phyloP scores from a whole-genome alignment of 2,888 invertebrate species.

The Bibio marci region DNA sequence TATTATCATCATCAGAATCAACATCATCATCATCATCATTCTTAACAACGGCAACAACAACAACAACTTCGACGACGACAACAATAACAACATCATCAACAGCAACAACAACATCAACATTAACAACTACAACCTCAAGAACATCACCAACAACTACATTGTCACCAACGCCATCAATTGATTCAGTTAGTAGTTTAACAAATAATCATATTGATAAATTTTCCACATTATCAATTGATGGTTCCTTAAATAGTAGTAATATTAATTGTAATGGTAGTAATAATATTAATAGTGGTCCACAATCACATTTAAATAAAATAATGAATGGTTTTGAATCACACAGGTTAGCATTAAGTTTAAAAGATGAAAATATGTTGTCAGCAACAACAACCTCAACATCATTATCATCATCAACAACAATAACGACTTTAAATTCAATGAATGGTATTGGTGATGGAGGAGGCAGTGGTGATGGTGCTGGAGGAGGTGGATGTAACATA shows the following conservation, averaged over 20 bases:
- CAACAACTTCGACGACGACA: neutral
- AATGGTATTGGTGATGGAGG: constrained; percentile 1
- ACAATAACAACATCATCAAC: no score
- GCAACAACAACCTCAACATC: neutral
- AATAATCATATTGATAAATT: no score
- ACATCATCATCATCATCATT: constrained; percentile 7
- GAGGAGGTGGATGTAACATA: no score
- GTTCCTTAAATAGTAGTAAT: no score
- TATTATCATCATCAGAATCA: no score
- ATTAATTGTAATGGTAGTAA: neutral
- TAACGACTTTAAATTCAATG: neutral
- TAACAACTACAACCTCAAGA: constrained; percentile 7
- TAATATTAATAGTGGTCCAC: neutral
- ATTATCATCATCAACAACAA: neutral
- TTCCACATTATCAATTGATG: no score
- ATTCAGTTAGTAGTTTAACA: neutral
- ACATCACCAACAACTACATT: no score
- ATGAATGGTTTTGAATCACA: constrained; percentile 6
- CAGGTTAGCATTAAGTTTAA: constrained; percentile 4
- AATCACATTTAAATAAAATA: constrained; percentile 4
- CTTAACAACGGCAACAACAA: neutral
- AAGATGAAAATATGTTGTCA: constrained; percentile 3
- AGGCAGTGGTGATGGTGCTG: no score
- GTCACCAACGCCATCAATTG: neutral
- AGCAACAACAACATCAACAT: neutral